A percentile compares a stretch with the other conserved stretches of the same genome.
Evolutionary conservation across 2,113 vertebrate genomes (phyloP).

Genomic region (Clarias batrachus): DNA sequence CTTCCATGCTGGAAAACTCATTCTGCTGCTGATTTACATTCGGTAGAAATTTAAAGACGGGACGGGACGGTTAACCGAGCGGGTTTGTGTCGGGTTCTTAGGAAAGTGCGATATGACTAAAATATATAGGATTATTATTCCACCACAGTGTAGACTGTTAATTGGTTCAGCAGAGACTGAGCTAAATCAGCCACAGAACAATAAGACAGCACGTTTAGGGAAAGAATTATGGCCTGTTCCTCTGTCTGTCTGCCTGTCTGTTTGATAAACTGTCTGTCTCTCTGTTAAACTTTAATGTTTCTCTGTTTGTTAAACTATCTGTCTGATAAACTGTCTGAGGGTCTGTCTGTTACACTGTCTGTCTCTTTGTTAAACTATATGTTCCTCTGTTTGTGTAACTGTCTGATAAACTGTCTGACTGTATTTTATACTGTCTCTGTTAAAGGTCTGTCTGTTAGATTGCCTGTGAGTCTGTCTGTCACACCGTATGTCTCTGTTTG

Average conservation of each 20-base stretch:
- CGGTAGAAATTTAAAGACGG: background rate
- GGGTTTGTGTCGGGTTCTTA: background rate
- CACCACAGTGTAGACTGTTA: background rate
- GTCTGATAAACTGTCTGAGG: background rate
- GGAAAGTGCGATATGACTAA: background rate
- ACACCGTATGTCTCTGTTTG: too few species aligned
- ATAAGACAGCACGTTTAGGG: background rate
- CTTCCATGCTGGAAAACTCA: constrained; percentile 13
- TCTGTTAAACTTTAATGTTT: background rate
- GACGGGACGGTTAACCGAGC: background rate
- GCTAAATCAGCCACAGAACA: constrained; percentile 23
- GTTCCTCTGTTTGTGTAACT: background rate
- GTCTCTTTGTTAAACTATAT: too few species aligned
- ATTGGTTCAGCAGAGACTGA: constrained; percentile 29
- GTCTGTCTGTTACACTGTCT: background rate
- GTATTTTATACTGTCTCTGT: background rate
- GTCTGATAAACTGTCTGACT: background rate
- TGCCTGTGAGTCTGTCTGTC: too few species aligned
- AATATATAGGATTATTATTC: constrained; percentile 8
- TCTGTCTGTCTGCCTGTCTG: background rate
- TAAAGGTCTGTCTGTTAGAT: too few species aligned
- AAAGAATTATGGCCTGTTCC: background rate
- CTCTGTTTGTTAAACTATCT: background rate
- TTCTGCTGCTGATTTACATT: constrained; percentile 2
- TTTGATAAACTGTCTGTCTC: background rate